Conservation (phyloP, 1,140 invertebrate genomes). For the Drosophila novamexicana region DNA sequence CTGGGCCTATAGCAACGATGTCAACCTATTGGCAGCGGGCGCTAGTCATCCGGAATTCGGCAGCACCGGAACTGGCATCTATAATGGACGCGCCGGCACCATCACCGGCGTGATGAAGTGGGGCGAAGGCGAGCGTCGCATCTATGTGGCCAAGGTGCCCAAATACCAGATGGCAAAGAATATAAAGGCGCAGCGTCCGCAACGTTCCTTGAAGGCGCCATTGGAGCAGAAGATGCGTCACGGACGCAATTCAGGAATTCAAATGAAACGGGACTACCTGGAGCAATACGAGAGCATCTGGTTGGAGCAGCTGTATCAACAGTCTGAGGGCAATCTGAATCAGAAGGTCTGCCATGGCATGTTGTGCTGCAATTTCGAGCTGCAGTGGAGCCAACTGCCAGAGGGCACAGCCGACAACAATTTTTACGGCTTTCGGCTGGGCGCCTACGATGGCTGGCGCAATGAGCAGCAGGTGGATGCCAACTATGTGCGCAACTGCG, state of each 20-base stretch:
- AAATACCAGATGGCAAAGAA: conserved; percentile 21
- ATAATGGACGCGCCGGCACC: conserved; percentile 68
- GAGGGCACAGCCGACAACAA: neutral
- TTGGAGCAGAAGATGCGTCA: neutral
- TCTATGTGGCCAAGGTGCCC: conserved; percentile 65
- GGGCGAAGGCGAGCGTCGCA: conserved; percentile 41
- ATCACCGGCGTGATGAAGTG: conserved; percentile 52
- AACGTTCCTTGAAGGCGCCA: neutral
- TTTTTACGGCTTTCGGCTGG: conserved; percentile 60
- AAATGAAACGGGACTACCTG: conserved; percentile 62
- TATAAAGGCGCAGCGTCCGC: neutral
- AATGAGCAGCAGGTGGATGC: conserved; percentile 47
- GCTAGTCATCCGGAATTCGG: conserved; percentile 77
- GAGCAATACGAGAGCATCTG: conserved; percentile 49
- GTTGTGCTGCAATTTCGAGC: conserved; percentile 69
- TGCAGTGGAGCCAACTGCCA: conserved; percentile 31
- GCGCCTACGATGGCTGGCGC: conserved; percentile 64
- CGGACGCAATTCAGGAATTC: conserved; percentile 20
- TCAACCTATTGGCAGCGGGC: conserved; percentile 86
- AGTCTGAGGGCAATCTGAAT: neutral
- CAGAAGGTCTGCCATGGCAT: conserved; percentile 38
- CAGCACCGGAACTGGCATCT: conserved; percentile 84
- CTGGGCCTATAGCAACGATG: conserved; percentile 85
- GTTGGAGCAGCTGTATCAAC: conserved; percentile 10
- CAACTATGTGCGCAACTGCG: conserved; percentile 69